Evolutionary conservation across 2,113 vertebrate genomes (phyloP), one percentile per base, ranked within the genome.

Genomic region (Chionis minor): DNA sequence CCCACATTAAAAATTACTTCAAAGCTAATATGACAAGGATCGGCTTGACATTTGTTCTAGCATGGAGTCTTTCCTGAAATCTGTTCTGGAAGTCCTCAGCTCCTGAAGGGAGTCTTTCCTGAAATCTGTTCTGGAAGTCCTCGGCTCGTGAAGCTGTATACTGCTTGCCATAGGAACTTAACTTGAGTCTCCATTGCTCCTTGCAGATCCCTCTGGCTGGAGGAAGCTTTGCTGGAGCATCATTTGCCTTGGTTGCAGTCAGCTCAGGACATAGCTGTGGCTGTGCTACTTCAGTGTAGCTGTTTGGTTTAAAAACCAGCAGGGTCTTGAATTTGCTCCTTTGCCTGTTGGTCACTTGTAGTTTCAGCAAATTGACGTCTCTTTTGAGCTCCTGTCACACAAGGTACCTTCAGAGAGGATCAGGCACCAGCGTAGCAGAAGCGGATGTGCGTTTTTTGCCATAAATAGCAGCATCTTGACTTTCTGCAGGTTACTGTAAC

Each of bases 401-500:
- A 28, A 77, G 45, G 28, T 89, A 74, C 51, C 74, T 58, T 79
- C 84, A 80, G 66, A 5, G 24, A 66, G 74, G 58, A 70, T 14
- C 33, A 44, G 73, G n/a, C 71, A 54, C 6, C 24, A 8, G 17
- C 6, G 4, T 14, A 33, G 59, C 62, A 54, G 67, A 72, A 61
- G 69, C 11, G 32, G 70, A 54, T 0, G 0, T 47, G 56, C 18
- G 38, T 38, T 27, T 94, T 95, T 75, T 88, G 84, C 87, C 32
- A 6, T 93, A 75, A 97, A 92, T 86, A 88, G 95, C 38, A 95
- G 69, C 86, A 59, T 97, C 91, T 96, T 81, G 74, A 96, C 96
- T 98, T 88, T 98, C 98, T 98, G 93, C 97, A 99, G 99, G 98
- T 98, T 98, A 98, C 97, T 98, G 94, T 95, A 97, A 65, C 96